Evolutionary conservation across 1,140 invertebrate species (phyloP).

Genomic region (Phymastichus coffea): DNA sequence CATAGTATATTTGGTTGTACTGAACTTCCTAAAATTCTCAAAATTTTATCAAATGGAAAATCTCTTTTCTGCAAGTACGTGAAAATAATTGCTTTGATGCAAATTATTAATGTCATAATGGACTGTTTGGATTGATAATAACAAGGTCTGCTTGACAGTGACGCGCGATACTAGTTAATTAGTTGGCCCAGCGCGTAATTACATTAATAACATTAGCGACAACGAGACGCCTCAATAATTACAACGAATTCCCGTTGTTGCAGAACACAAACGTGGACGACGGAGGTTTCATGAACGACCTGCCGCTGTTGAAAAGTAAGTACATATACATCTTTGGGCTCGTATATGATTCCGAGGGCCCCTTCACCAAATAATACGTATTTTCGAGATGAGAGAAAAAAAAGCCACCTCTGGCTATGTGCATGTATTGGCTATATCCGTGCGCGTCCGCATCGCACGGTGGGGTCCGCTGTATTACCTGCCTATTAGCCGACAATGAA

Average conservation of each 20-base stretch:
- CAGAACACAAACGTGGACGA: conserved; percentile 83
- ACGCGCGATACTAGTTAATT: not conserved
- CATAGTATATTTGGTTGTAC: too few species aligned
- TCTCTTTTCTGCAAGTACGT: too few species aligned
- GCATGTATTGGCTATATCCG: not conserved
- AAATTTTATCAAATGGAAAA: too few species aligned
- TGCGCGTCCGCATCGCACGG: not conserved
- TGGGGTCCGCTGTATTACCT: conserved; percentile 31
- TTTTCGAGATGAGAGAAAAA: not conserved
- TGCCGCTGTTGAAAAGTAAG: conserved; percentile 87
- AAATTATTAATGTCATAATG: too few species aligned
- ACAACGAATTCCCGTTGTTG: conserved; percentile 38
- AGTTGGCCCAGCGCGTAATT: not conserved
- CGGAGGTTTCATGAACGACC: conserved; percentile 81
- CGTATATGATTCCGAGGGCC: too few species aligned
- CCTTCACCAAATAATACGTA: conserved; percentile 25
- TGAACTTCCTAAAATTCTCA: too few species aligned
- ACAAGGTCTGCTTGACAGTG: too few species aligned
- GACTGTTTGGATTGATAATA: too few species aligned
- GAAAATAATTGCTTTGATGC: too few species aligned
- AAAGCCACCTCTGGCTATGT: not conserved
- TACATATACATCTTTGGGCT: conserved; percentile 36
- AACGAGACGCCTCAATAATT: conserved; percentile 1
- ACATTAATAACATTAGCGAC: not conserved
- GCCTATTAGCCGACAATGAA: conserved; percentile 44